These are phyloP conservation scores for Magallana gigas DNA, from an alignment of 1,140 invertebrate species.

Conservation along the genomic window DNA sequence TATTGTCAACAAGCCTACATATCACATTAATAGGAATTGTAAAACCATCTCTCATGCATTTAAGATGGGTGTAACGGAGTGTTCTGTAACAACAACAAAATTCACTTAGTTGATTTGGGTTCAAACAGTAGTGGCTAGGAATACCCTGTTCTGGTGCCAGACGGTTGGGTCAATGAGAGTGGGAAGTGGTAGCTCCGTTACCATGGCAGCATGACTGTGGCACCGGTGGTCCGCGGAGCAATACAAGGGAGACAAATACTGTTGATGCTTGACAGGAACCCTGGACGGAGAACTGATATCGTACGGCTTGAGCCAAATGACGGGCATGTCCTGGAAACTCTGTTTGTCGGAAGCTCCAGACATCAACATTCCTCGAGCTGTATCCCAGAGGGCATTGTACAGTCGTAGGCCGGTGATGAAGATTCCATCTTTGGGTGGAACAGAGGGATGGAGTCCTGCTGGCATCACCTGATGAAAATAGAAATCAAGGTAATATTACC, in stretches of 20 bases:
- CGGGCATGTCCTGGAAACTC: slow-evolving; percentile 64
- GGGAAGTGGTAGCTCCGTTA: slow-evolving; percentile 64
- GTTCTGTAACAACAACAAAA: too few relatives aligned
- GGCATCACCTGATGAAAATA: slow-evolving; percentile 74
- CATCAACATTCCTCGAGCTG: slow-evolving; percentile 59
- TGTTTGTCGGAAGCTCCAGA: slow-evolving; percentile 57
- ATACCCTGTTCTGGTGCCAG: slow-evolving; percentile 69
- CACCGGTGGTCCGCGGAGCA: slow-evolving; percentile 58
- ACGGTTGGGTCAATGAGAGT: slow-evolving; percentile 55
- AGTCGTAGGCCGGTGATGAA: slow-evolving; percentile 71
- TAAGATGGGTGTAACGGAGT: too few relatives aligned
- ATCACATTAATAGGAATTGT: too few relatives aligned
- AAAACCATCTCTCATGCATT: too few relatives aligned
- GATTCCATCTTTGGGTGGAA: slow-evolving; percentile 66
- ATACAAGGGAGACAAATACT: slow-evolving; percentile 66
- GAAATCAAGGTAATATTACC: neutral
- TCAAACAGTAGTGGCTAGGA: slow-evolving; percentile 51
- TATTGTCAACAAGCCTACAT: too few relatives aligned
- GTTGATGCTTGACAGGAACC: slow-evolving; percentile 49
- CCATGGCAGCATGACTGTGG: slow-evolving; percentile 65
- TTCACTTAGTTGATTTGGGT: too few relatives aligned
- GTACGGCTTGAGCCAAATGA: slow-evolving; percentile 71
- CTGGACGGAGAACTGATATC: slow-evolving; percentile 51
- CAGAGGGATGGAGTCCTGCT: slow-evolving; percentile 60
- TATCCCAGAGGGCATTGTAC: slow-evolving; percentile 76